Base-by-base conservation (phyloP, 2,888 invertebrate genomes). In the Panzeria rudis region DNA sequence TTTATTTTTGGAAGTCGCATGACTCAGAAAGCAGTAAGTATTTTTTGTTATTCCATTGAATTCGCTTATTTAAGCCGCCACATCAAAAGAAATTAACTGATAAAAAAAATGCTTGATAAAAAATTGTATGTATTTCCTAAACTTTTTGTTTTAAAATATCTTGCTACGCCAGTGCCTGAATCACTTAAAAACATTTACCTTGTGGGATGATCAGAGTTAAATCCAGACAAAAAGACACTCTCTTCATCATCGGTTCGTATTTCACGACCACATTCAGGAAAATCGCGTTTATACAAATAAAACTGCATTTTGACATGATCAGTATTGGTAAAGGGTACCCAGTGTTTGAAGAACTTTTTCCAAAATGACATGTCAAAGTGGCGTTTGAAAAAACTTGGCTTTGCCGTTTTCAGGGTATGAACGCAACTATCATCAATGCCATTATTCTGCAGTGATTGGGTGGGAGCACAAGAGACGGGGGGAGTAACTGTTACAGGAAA, bases 241-340 rank as follows among this genome's bases (percentile, higher is more conserved):
- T 89, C 89, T 77, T 89, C 89, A 79, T 90, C 89, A 35, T 89
- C 89, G 8, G 88, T 69, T 5, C 89, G 86, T 5, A 92, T 78
- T 83, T 92, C 91, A 17, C 89, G 89, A 23, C 92, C 92, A 73
- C 92, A 92, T 25, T 90, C 90, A 0, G 91, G 89, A 62, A 92
- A 92, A 15, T 90, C 90, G 23, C 89, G 86, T 85, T 92, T 92
- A 81, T 91, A 92, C 9, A 92, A 83, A 85, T 88, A 91, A 86
- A 91, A 92, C 56, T 90, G 89, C 91, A 91, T 91, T 83, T 89
- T 90, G 3, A 89, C 89, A 6, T 89, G 87, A 32, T 88, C 77
- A 1, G 83, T 87, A n/a, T 87, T 87, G 4, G 87, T 88, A 38
- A 92, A 92, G 1, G 91, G 92, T 25, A 89, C 84, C 87, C 87